Evolutionary conservation across 2,888 invertebrate genomes (phyloP), one percentile per base, ranked within the genome.

Genomic region (Macropis europaea): DNA sequence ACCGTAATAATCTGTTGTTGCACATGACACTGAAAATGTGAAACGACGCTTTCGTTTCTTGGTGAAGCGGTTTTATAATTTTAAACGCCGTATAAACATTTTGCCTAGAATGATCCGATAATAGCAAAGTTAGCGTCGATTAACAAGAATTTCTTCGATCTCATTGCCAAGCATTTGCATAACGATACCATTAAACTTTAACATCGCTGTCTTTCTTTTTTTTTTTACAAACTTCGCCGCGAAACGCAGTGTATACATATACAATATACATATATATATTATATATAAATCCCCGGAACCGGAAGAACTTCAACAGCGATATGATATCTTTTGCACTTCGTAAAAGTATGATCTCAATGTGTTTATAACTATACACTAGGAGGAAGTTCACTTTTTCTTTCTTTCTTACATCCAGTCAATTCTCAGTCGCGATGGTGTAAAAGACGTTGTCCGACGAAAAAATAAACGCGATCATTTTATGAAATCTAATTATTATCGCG

Each of bases 241-340:
- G 26, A 66, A 66, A 71, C 52, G 57, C 52, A 73, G 36, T 68
- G 47, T 70, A 76, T 66, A 70, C 64, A 68, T 76, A 67, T 75
- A 76, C 57, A 61, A 68, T 69, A 78, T 67, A 59, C 17, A 24
- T 22, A 63, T 30, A 54, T 59, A 59, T 62, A 61, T 68, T 73
- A 64, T 64, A 73, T 68, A 73, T 68, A 73, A 63, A 60, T 68
- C 24, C 56, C 62, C 52, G 60, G 45, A 74, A 79, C 40, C 69
- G 61, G 76, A 76, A 80, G 75, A 77, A 76, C 62, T 77, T 76
- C 63, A 80, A 80, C 77, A 80, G 77, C 77, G 78, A 78, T 80
- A 80, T 76, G 77, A 70, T 68, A 63, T 79, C 52, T 48, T 61
- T 73, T 67, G 73, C 70, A 68, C 62, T 73, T 77, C 47, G 70